Evolutionary conservation across 1,140 invertebrate genomes (phyloP), one percentile per base, ranked within the genome.

Genomic region (Panagrolaimus sp.): DNA sequence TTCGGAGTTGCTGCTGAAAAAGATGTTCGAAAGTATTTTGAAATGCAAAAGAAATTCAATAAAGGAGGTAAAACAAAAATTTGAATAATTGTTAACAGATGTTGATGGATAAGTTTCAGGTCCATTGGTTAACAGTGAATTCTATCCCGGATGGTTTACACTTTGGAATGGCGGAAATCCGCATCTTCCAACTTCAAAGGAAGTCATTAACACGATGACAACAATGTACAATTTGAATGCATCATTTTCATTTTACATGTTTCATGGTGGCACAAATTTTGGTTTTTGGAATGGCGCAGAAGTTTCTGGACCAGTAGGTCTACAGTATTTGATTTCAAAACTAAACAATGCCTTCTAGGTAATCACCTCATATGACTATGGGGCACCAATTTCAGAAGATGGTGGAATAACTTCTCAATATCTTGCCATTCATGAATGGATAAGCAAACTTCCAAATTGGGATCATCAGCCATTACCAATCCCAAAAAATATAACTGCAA

Each of bases 321-420:
- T 81, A n/a, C n/a, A n/a, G n/a, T n/a, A n/a, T n/a, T n/a, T n/a
- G 12, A 2, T 21, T 26, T 58, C 17, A 38, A 38, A 38, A n/a
- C n/a, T 38, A 38, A 38, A 2, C 32, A 6, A 14, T 70, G 1
- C 5, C 26, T 15, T 9, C 44, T n/a, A 90, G 0, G 88, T 89
- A 75, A 86, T 90, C 21, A 93, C 91, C 7, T 91, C 90, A 52
- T 93, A 93, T 80, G 91, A 93, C 84, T 93, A 91, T 76, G 90
- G 92, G 84, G 90, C 91, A 10, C 91, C 91, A 0, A 84, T 93
- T 48, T 88, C 87, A 58, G 91, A 93, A 85, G 89, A 90, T 43
- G 91, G 91, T 24, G 90, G 91, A 80, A 87, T 89, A 0, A 93
- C 91, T 15, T 82, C 86, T 0, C 93, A 93, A 84, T 95, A 92